Percentiles rank a stretch among this genome's conserved stretches.
phyloP scores from a whole-genome alignment of 2,888 invertebrate species.

The Slavum lentiscoides region DNA sequence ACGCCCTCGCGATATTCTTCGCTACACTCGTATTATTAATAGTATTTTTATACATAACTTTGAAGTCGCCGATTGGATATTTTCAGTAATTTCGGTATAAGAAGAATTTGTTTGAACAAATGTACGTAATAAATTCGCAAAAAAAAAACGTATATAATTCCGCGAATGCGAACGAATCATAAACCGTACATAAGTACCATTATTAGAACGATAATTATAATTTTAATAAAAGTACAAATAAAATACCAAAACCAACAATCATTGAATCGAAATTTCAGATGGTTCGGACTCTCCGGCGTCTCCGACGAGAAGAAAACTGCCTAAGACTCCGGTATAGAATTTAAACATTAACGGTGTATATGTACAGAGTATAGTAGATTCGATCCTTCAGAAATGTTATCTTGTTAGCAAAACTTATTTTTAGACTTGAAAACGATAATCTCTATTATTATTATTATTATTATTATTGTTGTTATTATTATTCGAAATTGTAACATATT shows the following conservation, averaged over 20 bases:
- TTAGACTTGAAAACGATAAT: slow-evolving; percentile 17
- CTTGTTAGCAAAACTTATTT: slow-evolving; percentile 10
- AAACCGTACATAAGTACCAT: background rate
- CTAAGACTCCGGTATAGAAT: slow-evolving; percentile 88
- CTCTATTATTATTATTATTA: background rate
- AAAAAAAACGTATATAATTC: background rate
- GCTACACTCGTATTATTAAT: background rate
- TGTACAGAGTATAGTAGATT: slow-evolving; percentile 46
- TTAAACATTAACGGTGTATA: slow-evolving; percentile 51
- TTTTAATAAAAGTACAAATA: background rate
- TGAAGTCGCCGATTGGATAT: background rate
- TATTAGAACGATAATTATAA: background rate
- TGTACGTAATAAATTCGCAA: background rate
- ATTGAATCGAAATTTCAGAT: slow-evolving; percentile 66
- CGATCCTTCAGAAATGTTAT: slow-evolving; percentile 52
- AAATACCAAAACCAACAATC: background rate
- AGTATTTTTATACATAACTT: background rate
- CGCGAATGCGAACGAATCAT: background rate
- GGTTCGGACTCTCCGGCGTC: slow-evolving; percentile 86
- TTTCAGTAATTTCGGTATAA: background rate
- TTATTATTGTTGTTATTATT: slow-evolving; percentile 1
- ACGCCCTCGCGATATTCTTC: background rate
- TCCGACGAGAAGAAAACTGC: slow-evolving; percentile 90
- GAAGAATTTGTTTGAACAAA: background rate
- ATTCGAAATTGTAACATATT: slow-evolving; percentile 39